Percentiles rank a stretch among this genome's conserved stretches.
Evolutionary conservation across 2,113 vertebrate species (phyloP).

Genomic region (Gobius niger): DNA sequence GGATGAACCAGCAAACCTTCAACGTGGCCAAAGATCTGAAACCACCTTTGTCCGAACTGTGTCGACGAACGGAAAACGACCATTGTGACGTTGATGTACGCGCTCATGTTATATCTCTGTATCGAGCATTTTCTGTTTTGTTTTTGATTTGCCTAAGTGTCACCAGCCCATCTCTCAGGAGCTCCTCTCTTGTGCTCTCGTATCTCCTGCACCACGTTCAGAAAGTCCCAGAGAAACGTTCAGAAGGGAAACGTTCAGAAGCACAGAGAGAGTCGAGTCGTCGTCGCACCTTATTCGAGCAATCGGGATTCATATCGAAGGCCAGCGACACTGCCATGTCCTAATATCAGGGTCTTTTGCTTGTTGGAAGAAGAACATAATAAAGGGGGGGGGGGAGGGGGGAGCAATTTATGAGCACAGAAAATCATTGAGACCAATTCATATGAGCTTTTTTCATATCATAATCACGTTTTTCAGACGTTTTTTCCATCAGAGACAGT

Average conservation of each 20-base stretch:
- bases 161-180: constrained; percentile 62
- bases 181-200: constrained; percentile 38
- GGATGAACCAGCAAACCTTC: background rate
- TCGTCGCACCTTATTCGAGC: constrained; percentile 49
- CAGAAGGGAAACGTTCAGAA: constrained; percentile 12
- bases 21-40: background rate
- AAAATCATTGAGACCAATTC: constrained; percentile 12
- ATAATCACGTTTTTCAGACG: constrained; percentile 60
- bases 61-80: background rate
- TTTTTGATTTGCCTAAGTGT: constrained; percentile 28
- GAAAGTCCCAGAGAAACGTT: constrained; percentile 22
- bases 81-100: background rate
- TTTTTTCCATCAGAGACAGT: constrained; percentile 43
- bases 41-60: background rate
- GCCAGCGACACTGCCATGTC: constrained; percentile 52
- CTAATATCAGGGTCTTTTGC: constrained; percentile 31
- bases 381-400: background rate
- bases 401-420: constrained; percentile 5
- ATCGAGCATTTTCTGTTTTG: constrained; percentile 10
- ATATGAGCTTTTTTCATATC: constrained; percentile 40
- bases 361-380: background rate
- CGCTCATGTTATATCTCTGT: constrained; percentile 30
- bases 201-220: constrained; percentile 24
- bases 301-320: constrained; percentile 48
- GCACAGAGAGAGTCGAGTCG: constrained; percentile 13